A percentile compares a stretch with the other conserved stretches of the same genome.
Conservation (phyloP, 2,888 invertebrate species). For the Leucophora obtusa region DNA sequence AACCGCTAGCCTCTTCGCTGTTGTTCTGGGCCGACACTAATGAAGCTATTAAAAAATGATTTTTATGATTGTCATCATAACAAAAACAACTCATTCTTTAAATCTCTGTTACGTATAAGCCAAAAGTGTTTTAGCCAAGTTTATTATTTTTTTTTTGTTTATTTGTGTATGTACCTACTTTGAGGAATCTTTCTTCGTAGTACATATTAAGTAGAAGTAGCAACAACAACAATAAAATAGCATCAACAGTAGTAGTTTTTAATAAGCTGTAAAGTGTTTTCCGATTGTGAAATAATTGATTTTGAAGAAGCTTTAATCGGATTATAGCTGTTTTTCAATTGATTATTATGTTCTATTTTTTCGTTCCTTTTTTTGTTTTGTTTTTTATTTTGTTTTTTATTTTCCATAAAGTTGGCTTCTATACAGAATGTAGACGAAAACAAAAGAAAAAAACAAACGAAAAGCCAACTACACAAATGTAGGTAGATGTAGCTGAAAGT, state of each 20-base stretch:
- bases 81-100: no score
- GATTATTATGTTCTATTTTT: conserved; percentile 47
- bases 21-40: no score
- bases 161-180: not conserved
- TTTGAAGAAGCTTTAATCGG: conserved; percentile 60
- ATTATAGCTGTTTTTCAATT: conserved; percentile 58
- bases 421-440: conserved; percentile 32
- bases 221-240: conserved; percentile 19
- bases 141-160: conserved; percentile 3
- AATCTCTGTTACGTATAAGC: not conserved
- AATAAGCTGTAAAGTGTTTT: conserved; percentile 61
- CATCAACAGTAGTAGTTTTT: conserved; percentile 50
- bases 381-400: no score
- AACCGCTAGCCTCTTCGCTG: no score
- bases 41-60: no score
- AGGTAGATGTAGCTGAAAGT: conserved; percentile 11
- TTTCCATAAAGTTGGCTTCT: conserved; percentile 15
- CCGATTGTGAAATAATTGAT: conserved; percentile 59
- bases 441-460: conserved; percentile 14
- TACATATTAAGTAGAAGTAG: not conserved
- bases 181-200: not conserved
- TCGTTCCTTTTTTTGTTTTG: conserved; percentile 5
- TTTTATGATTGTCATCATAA: no score
- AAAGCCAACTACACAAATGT: conserved; percentile 7
- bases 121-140: conserved; percentile 36